Base-by-base conservation (phyloP, 2,797 vertebrate genomes). In the Chromis chromis region DNA sequence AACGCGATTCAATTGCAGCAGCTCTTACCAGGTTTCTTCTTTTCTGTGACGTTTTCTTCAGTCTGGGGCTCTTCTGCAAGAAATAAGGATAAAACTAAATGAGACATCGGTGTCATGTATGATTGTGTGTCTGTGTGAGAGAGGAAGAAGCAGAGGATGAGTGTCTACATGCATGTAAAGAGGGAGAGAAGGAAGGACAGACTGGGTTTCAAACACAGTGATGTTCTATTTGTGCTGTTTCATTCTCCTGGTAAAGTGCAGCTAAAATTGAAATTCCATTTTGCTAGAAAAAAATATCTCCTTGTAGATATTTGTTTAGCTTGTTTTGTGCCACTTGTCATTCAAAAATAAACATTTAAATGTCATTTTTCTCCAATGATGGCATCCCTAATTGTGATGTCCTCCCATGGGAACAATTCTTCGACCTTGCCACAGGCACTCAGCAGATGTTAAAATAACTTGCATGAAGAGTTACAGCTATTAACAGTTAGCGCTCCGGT, bases 1-100 rank as follows among this genome's bases (percentile, higher is more conserved):
- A 31, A 31, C 31, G 8, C 24, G 11, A 52, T 40, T 4, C 46
- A 6, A 54, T 40, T 33, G 55, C 33, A 60, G 21, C 22, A 4
- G 8, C 48, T 53, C 74, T 78, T 73, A 94, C 95, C 90, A 83
- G 91, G 42, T 85, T 94, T 95, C 79, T 94, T 95, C 76, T 91
- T 91, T 17, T 91, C 91, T n/a, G 89, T 88, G 0, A 72, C 28
- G 1, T 84, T 83, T n/a, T 91, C 91, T 24, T 88, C 90, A 33
- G 69, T 42, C 65, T 79, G 69, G 5, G 85, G 21, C 19, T 93
- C 90, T 76, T 91, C 91, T 92, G 79, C 44, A 72, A 53, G 13
- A 76, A 71, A 65, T 36, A 39, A n/a, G 8, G 16, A 54, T 31
- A 11, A 63, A 59, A 57, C 1, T 46, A 5, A 28, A 9, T 12